phyloP scores from a whole-genome alignment of 2,888 invertebrate genomes.

The Merodon equestris region DNA sequence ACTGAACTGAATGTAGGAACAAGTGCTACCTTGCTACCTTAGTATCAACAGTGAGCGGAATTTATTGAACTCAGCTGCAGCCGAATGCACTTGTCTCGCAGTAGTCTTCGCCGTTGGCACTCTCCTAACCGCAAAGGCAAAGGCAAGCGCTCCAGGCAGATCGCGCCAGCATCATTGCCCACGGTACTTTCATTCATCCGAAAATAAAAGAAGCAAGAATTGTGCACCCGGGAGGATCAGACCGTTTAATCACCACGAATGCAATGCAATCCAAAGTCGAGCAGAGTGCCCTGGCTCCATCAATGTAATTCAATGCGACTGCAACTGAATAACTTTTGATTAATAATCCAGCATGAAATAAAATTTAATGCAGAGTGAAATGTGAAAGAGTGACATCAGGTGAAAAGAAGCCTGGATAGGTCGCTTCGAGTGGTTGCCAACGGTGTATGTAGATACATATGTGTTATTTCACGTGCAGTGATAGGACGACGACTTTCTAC shows the following conservation, averaged over 20 bases:
- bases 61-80: slow-evolving; percentile 62
- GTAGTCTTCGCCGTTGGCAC: slow-evolving; percentile 39
- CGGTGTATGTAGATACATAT: not conserved
- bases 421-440: slow-evolving; percentile 17
- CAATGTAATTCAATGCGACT: slow-evolving; percentile 59
- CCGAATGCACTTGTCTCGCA: slow-evolving; percentile 57
- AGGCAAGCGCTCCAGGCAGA: too few relatives aligned
- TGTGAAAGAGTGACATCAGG: slow-evolving; percentile 64
- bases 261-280: slow-evolving; percentile 18
- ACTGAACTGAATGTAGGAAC: slow-evolving; percentile 54
- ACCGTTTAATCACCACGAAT: slow-evolving; percentile 53
- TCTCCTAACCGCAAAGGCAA: slow-evolving; percentile 8
- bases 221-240: slow-evolving; percentile 22
- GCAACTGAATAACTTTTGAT: slow-evolving; percentile 64
- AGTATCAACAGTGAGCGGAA: slow-evolving; percentile 47
- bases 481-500: slow-evolving; percentile 62
- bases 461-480: slow-evolving; percentile 2
- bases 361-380: slow-evolving; percentile 56
- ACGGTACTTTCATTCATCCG: slow-evolving; percentile 19
- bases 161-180: slow-evolving; percentile 38
- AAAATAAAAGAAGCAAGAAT: slow-evolving; percentile 11
- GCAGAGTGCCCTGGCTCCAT: slow-evolving; percentile 7
- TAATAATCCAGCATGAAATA: slow-evolving; percentile 59
- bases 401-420: slow-evolving; percentile 52
- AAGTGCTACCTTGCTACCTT: slow-evolving; percentile 43